Base-by-base conservation (phyloP, 2,888 invertebrate genomes). In the Rambutsinella grinnellia region DNA sequence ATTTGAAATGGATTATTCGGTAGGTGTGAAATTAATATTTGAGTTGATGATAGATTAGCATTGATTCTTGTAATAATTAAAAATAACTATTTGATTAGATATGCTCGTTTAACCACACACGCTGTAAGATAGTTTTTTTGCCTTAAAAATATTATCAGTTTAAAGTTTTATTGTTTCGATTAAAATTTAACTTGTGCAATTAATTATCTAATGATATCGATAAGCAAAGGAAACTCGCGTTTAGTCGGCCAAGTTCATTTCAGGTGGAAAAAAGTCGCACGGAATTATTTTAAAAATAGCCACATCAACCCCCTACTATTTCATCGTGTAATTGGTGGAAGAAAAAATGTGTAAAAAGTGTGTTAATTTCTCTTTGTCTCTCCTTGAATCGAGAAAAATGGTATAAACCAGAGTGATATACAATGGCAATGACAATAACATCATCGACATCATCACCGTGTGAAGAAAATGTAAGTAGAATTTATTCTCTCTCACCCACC, bases 381-480 rank as follows among this genome's bases (percentile, higher is more conserved):
- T 13, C 13, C 13, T 5, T 51, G 21, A 51, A n/a, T 51, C 8
- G 49, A 49, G 49, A 49, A 17, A 17, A 49, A 17, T 15, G n/a
- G 49, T 5, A 36, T 36, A 36, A 36, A 19, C 26, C n/a, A 66
- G 27, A 56, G 28, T 19, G 21, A 28, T 27, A 49, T 24, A n/a
- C n/a, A 44, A 49, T 62, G 69, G 53, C 61, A 70, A 28, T 70
- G 47, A 27, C 51, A 49, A n/a, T 49, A 49, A 17, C 49, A 5
- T n/a, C 49, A n/a, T n/a, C 49, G 6, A 5, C 3, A 17, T 49
- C 49, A 49, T 49, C 49, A 19, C 44, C 61, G 23, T 70, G 62
- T 61, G 62, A 70, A 70, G 69, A 70, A 62, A 61, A 61, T 54
- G 61, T 61, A 70, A 61, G 62, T 70, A 5, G n/a, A 49, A 10